These are phyloP conservation scores for Cristatella mucedo DNA, from an alignment of 2,888 invertebrate species.

Conservation along the genomic window DNA sequence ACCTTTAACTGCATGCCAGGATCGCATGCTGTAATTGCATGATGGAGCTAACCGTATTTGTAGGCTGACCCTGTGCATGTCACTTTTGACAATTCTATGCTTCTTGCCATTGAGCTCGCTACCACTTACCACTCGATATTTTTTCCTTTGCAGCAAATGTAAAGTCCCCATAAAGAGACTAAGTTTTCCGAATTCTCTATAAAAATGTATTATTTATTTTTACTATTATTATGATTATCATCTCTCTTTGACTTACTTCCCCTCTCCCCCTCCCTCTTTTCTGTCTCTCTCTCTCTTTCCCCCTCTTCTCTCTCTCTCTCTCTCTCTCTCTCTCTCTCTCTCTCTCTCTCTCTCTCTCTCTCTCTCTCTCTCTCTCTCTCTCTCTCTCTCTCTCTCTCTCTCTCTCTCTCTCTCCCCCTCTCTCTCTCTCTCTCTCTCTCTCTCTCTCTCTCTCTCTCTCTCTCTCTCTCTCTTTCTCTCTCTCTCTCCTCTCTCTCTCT, in stretches of 20 bases:
- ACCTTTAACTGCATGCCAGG: too few relatives aligned
- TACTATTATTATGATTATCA: too few relatives aligned
- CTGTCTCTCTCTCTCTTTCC: background rate
- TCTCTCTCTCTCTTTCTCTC: conserved; percentile 11
- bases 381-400: conserved; percentile 12
- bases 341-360: background rate
- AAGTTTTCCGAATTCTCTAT: too few relatives aligned
- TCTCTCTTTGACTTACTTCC: background rate
- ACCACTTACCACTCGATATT: too few relatives aligned
- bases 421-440: conserved; percentile 12
- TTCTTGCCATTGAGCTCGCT: too few relatives aligned
- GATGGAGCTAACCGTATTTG: too few relatives aligned
- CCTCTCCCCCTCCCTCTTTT: conserved; percentile 1
- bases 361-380: conserved; percentile 11
- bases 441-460: conserved; percentile 11
- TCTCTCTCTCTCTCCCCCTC: conserved; percentile 11
- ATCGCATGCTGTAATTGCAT: too few relatives aligned
- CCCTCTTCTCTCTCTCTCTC: conserved; percentile 1
- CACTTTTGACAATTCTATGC: too few relatives aligned
- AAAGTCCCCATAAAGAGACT: too few relatives aligned
- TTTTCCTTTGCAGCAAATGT: too few relatives aligned
- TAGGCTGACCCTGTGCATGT: too few relatives aligned
- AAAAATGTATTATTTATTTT: too few relatives aligned
- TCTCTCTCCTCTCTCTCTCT: background rate
- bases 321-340: conserved; percentile 1